Percentiles rank a stretch among this genome's conserved stretches.
Conservation (phyloP, 1,140 invertebrate species). For the Agrilus planipennis region DNA sequence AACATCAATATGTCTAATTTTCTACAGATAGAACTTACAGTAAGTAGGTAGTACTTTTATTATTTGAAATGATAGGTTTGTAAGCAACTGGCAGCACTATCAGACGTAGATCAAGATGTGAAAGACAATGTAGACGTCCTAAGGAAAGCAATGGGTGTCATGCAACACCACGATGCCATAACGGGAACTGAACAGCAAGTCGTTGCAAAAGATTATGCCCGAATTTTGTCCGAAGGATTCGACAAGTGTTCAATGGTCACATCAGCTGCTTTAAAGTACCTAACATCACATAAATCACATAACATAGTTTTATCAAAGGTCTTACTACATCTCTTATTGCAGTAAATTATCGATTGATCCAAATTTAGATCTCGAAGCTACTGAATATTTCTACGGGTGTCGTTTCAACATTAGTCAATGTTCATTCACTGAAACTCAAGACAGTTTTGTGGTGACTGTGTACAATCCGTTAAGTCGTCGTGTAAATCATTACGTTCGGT, state of each 20-base stretch:
- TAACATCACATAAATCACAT: too few relatives aligned
- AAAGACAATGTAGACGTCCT: constrained; percentile 30
- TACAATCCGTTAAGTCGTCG: constrained; percentile 68
- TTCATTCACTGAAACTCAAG: constrained; percentile 43
- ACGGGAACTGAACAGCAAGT: constrained; percentile 88
- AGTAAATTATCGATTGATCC: neutral
- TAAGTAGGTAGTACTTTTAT: neutral
- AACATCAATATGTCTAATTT: constrained; percentile 8
- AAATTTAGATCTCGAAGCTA: neutral
- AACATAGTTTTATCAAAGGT: too few relatives aligned
- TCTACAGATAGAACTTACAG: constrained; percentile 1
- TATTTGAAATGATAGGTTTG: constrained; percentile 32
- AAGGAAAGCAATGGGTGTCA: constrained; percentile 54
- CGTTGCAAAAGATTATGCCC: constrained; percentile 77
- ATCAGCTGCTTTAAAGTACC: neutral
- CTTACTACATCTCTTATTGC: neutral
- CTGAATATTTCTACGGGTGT: neutral
- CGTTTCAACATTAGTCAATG: constrained; percentile 40
- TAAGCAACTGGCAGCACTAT: constrained; percentile 40
- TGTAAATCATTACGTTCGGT: constrained; percentile 47
- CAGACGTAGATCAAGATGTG: constrained; percentile 28
- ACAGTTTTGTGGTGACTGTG: constrained; percentile 49
- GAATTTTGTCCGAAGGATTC: constrained; percentile 48
- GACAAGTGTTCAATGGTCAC: constrained; percentile 6
- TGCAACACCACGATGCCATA: constrained; percentile 87